phyloP scores from a whole-genome alignment of 1,140 invertebrate genomes.

The Diuraphis noxia region DNA sequence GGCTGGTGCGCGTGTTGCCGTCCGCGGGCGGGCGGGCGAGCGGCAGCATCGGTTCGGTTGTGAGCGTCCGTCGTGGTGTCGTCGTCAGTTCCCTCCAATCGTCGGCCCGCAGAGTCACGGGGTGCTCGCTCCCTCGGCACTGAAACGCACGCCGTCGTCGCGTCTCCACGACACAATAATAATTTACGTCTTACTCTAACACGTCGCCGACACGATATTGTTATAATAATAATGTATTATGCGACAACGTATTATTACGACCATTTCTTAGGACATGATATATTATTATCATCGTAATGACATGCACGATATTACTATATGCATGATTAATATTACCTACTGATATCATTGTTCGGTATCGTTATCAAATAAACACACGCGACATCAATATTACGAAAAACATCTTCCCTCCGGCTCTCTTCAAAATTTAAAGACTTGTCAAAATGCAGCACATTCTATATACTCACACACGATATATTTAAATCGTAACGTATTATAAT shows the following conservation, averaged over 20 bases:
- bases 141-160: not conserved
- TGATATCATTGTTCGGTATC: not conserved
- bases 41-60: conserved; percentile 25
- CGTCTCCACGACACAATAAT: not conserved
- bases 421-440: not conserved
- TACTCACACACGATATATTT: not conserved
- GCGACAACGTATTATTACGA: not conserved
- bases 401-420: not conserved
- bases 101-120: not conserved
- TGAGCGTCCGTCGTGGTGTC: conserved; percentile 3
- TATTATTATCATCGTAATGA: not conserved
- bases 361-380: not conserved
- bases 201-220: not conserved
- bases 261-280: not conserved
- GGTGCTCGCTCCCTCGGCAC: not conserved
- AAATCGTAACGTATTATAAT: not conserved
- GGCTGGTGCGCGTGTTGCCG: not conserved
- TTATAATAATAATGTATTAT: too few relatives aligned
- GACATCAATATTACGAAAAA: not conserved
- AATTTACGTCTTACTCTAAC: not conserved
- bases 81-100: conserved; percentile 32
- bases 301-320: not conserved
- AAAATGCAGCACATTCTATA: not conserved
- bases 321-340: not conserved
- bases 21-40: not conserved